These are phyloP conservation scores for Synaphobranchus kaupii DNA, from an alignment of 2,797 vertebrate species.

Conservation along the genomic window DNA sequence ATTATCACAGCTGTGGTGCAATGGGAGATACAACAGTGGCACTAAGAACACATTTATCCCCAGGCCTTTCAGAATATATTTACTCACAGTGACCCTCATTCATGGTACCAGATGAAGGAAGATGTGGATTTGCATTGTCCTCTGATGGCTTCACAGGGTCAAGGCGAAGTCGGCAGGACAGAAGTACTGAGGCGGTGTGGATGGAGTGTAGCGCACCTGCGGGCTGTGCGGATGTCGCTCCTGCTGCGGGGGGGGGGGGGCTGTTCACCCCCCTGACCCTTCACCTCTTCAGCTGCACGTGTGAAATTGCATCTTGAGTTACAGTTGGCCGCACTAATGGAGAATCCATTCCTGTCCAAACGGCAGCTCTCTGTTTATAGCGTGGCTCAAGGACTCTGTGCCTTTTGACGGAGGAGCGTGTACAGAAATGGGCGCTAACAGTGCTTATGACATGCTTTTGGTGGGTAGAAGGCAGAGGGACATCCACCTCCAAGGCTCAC, in stretches of 20 bases:
- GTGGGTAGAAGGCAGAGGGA: too few relatives aligned
- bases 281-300: not conserved
- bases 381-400: not conserved
- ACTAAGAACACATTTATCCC: too few relatives aligned
- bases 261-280: not conserved
- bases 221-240: not conserved
- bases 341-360: not conserved
- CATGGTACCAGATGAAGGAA: not conserved
- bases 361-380: not conserved
- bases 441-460: not conserved
- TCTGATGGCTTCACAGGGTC: not conserved
- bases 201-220: too few relatives aligned
- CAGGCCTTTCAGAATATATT: not conserved
- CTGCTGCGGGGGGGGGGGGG: not conserved
- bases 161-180: not conserved
- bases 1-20: not conserved
- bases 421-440: not conserved
- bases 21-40: not conserved
- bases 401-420: not conserved
- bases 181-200: not conserved
- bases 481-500: too few relatives aligned
- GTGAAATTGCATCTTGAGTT: not conserved
- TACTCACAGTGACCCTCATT: not conserved
- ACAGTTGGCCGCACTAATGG: not conserved
- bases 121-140: not conserved